phyloP scores from a whole-genome alignment of 2,888 invertebrate genomes.

The Latheticus oryzae region DNA sequence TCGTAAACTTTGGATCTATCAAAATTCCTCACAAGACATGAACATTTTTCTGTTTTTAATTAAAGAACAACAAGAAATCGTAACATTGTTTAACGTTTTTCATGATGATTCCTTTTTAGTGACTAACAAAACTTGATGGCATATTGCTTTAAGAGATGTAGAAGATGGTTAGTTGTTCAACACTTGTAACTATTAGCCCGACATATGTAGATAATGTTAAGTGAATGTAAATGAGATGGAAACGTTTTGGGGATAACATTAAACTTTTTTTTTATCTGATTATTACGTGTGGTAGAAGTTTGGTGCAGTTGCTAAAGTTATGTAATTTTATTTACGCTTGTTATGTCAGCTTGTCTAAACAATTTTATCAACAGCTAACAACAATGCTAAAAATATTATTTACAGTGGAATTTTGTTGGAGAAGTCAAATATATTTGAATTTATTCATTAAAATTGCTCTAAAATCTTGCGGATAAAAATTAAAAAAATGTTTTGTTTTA shows the following conservation, averaged over 20 bases:
- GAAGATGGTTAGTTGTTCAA: neutral
- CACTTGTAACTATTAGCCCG: constrained; percentile 13
- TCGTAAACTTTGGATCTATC: constrained; percentile 10
- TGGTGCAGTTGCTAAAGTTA: constrained; percentile 8
- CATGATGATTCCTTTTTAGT: too few species aligned
- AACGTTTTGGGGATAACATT: constrained; percentile 5
- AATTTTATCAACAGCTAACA: constrained; percentile 18
- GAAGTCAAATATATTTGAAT: constrained; percentile 12
- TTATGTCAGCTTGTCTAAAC: constrained; percentile 24
- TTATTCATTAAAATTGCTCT: constrained; percentile 17
- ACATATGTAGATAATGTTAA: constrained; percentile 19
- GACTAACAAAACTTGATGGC: too few species aligned
- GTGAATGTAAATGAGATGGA: constrained; percentile 18
- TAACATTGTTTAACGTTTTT: too few species aligned
- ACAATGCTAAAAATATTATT: constrained; percentile 16
- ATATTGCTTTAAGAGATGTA: neutral
- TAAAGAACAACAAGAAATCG: constrained; percentile 5
- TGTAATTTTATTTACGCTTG: constrained; percentile 22
- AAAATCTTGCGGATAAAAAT: too few species aligned
- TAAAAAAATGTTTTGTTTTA: too few species aligned
- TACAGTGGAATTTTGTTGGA: constrained; percentile 13
- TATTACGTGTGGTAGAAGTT: constrained; percentile 8
- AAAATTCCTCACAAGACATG: constrained; percentile 17
- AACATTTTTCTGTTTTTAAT: constrained; percentile 8
- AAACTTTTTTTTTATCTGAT: constrained; percentile 10